These are phyloP conservation scores for Ceryle rudis DNA, from an alignment of 2,797 vertebrate species.

Conservation along the genomic window DNA sequence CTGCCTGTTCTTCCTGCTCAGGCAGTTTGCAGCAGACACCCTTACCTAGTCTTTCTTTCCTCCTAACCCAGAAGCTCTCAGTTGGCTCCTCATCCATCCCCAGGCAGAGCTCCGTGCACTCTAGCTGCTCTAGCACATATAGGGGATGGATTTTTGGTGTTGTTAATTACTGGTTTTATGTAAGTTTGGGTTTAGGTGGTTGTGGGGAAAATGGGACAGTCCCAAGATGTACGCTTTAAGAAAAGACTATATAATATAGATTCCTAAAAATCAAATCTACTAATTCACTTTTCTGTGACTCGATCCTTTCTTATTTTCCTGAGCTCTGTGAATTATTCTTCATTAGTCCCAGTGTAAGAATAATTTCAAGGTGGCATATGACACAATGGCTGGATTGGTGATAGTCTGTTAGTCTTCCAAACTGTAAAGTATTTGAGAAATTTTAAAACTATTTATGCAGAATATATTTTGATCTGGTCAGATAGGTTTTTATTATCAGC, in stretches of 20 bases:
- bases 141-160: neutral
- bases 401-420: neutral
- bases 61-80: neutral
- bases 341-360: neutral
- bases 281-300: neutral
- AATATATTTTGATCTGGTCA: neutral
- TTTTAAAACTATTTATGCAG: neutral
- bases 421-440: neutral
- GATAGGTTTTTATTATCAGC: neutral
- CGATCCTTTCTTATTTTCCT: neutral
- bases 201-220: neutral
- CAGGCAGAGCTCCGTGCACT: neutral
- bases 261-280: no score
- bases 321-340: neutral
- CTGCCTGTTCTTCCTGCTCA: neutral
- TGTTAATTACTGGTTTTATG: neutral
- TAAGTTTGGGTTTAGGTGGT: neutral
- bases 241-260: neutral
- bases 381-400: neutral
- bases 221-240: neutral
- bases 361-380: neutral
- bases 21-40: neutral
- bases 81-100: neutral
- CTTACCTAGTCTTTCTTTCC: no score
- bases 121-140: neutral